Evolutionary conservation across 1,140 invertebrate species (phyloP), one percentile per base, ranked within the genome.

Genomic region (Magallana ariakensis): DNA sequence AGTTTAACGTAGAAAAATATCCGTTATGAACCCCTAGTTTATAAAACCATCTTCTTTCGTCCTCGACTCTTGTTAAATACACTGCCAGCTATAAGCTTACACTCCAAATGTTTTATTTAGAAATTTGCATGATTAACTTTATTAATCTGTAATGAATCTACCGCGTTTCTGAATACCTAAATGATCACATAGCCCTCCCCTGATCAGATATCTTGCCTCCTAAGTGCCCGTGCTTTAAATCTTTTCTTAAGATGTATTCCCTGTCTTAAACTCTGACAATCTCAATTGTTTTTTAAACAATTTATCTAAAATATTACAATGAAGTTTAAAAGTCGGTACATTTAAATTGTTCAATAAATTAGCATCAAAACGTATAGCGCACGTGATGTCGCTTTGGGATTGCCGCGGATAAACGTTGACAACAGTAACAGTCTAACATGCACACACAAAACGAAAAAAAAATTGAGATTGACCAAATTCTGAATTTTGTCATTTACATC

Each of bases 121-220:
- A 75, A 75, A 22, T 75, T 22, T 75, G 66, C 22, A 26, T 22
- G 66, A 75, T 75, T 26, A 33, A 75, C 3, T 75, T 75, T 10
- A 26, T 75, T 75, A 75, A 75, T 75, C 66, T 75, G 66, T 26
- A 75, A 75, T 75, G 66, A 33, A 75, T 75, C 66, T 26, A 10
- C 8, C 22, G 66, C 22, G 8, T 75, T 19, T 26, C 22, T 26
- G 66, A 13, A 10, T 75, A 75, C 66, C 66, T 75, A 26, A 22
- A 75, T 8, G 9, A 22, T 70, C 15, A 13, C 11, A 75, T 11
- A 75, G 22, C 11, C 66, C 19, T 75, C 22, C 19, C 33, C 10
- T 26, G 66, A 75, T 75, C 66, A 75, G 66, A 75, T 75, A 26
- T 75, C 66, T 75, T 75, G 13, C 58, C 22, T 13, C 22, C 33